Conservation (phyloP, 2,797 vertebrate genomes). For the Sebastes cheni region DNA sequence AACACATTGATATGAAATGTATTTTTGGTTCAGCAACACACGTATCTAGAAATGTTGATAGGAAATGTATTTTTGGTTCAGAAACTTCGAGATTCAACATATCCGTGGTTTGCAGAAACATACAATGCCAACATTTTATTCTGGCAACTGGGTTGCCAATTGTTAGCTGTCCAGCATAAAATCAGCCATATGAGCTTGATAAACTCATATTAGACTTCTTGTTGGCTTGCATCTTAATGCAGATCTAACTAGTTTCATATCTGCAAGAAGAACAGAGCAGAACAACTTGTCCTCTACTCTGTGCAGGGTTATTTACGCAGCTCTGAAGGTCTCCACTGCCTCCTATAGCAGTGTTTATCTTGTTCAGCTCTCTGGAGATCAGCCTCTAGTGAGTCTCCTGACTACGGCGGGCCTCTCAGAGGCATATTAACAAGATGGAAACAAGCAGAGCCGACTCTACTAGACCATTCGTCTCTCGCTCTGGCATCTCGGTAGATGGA, state of each 20-base stretch:
- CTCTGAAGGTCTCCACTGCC: slow-evolving; percentile 59
- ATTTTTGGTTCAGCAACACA: neutral
- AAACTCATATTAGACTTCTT: slow-evolving; percentile 1
- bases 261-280: slow-evolving; percentile 15
- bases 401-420: slow-evolving; percentile 46
- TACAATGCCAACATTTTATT: neutral
- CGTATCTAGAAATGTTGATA: neutral
- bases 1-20: neutral
- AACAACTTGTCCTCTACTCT: slow-evolving; percentile 35
- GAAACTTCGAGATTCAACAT: neutral
- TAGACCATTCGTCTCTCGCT: slow-evolving; percentile 55
- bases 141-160: neutral
- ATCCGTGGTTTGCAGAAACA: neutral
- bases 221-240: neutral
- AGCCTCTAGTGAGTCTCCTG: slow-evolving; percentile 48
- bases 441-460: slow-evolving; percentile 55
- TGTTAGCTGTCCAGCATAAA: neutral
- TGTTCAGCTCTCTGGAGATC: slow-evolving; percentile 62
- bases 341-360: slow-evolving; percentile 66
- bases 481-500: slow-evolving; percentile 63
- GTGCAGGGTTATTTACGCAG: slow-evolving; percentile 52
- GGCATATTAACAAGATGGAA: slow-evolving; percentile 74
- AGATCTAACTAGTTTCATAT: neutral
- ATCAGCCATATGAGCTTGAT: neutral
- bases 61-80: neutral